Conservation (phyloP, 2,797 vertebrate species). For the Schizopygopsis pylzovi region DNA sequence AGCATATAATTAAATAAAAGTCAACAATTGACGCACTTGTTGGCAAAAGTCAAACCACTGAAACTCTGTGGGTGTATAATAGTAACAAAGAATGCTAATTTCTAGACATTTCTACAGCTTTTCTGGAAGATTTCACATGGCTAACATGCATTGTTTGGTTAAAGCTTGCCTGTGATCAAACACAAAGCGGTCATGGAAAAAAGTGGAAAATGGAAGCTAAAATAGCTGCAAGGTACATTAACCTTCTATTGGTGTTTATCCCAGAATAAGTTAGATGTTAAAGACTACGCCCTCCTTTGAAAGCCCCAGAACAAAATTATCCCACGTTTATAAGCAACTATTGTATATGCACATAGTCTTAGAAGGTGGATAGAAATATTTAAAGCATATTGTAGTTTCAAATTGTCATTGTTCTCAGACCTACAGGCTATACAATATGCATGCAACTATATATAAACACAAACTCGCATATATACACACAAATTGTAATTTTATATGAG, state of each 20-base stretch:
- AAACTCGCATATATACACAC: not conserved
- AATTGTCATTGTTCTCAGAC: not conserved
- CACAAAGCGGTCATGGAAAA: not conserved
- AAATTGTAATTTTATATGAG: no score
- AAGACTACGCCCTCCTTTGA: conserved; percentile 9
- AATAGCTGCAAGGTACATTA: conserved; percentile 35
- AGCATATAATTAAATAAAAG: conserved; percentile 2
- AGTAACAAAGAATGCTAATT: not conserved
- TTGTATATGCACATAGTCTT: not conserved
- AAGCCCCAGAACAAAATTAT: not conserved
- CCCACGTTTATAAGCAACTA: conserved; percentile 1
- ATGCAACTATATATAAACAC: not conserved
- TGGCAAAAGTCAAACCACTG: not conserved
- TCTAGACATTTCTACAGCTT: conserved; percentile 17
- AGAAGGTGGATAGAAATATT: conserved; percentile 9
- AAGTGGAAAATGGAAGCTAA: conserved; percentile 25
- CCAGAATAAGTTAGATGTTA: conserved; percentile 15
- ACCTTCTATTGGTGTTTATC: conserved; percentile 20
- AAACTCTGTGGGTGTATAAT: not conserved
- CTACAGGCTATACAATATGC: not conserved
- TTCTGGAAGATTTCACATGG: conserved; percentile 28
- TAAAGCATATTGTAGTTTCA: not conserved
- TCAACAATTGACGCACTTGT: not conserved
- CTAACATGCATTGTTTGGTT: not conserved
- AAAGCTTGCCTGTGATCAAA: conserved; percentile 2